A percentile compares a stretch with the other conserved stretches of the same genome.
These are phyloP conservation scores for Pelecanus crispus DNA, from an alignment of 2,113 vertebrate species.

Conservation along the genomic window DNA sequence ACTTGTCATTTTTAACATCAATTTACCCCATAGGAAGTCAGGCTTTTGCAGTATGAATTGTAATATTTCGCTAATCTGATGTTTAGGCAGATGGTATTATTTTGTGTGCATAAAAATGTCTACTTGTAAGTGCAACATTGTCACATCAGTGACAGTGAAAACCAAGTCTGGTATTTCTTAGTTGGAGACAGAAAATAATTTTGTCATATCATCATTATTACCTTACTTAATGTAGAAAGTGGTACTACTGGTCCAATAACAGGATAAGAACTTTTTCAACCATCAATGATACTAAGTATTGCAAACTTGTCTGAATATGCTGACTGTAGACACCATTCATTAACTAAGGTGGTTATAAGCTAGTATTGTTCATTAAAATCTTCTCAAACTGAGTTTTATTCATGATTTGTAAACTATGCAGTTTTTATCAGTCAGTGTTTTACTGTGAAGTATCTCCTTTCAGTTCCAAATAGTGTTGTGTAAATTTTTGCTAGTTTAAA, in stretches of 20 bases:
- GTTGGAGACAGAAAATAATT: neutral
- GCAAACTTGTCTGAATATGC: neutral
- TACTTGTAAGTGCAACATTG: neutral
- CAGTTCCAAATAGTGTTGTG: neutral
- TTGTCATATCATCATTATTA: neutral
- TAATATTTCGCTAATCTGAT: neutral
- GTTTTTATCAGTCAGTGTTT: neutral
- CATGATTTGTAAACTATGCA: neutral
- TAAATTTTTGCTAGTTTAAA: neutral
- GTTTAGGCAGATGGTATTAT: neutral
- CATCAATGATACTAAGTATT: neutral
- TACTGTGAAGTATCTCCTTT: neutral
- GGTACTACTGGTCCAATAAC: neutral
- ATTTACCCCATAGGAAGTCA: neutral
- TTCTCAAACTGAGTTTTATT: neutral
- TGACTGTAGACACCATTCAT: neutral
- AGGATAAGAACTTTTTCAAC: neutral
- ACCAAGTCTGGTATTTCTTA: neutral
- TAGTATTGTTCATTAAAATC: neutral
- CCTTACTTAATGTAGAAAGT: neutral
- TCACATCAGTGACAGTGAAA: neutral
- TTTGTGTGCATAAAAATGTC: neutral
- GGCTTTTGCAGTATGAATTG: slow-evolving; percentile 6
- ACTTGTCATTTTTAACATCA: neutral
- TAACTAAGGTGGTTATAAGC: neutral